Conservation (phyloP, 2,113 vertebrate species). For the Burhinus bistriatus region DNA sequence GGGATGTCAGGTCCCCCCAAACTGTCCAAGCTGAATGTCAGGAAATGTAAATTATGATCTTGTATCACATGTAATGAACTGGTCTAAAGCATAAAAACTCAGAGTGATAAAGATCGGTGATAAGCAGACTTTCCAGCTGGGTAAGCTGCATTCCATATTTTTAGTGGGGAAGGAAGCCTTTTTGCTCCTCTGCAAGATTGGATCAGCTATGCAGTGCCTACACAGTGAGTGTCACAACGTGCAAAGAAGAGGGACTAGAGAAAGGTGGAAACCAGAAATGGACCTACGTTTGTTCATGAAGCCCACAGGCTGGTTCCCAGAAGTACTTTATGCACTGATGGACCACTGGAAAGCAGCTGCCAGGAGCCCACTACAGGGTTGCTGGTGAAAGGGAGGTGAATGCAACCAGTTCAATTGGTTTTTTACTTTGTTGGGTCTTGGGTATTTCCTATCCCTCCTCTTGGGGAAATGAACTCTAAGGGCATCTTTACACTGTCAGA, state of each 20-base stretch:
- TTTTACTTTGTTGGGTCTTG: background rate
- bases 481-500: background rate
- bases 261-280: background rate
- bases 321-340: background rate
- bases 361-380: background rate
- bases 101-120: background rate
- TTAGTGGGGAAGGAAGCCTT: background rate
- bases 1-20: background rate
- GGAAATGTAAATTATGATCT: background rate
- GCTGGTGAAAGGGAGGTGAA: background rate
- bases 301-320: background rate
- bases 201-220: background rate
- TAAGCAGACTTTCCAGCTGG: background rate
- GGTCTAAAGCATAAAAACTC: background rate
- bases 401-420: fast-evolving
- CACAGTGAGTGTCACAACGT: fast-evolving
- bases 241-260: background rate
- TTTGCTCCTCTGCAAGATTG: background rate
- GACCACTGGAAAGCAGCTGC: background rate
- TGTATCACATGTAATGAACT: background rate
- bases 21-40: background rate
- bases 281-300: background rate
- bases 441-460: background rate
- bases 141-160: background rate
- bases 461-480: background rate